Base-by-base conservation (phyloP, 2,113 vertebrate species). In the Passer montanus region DNA sequence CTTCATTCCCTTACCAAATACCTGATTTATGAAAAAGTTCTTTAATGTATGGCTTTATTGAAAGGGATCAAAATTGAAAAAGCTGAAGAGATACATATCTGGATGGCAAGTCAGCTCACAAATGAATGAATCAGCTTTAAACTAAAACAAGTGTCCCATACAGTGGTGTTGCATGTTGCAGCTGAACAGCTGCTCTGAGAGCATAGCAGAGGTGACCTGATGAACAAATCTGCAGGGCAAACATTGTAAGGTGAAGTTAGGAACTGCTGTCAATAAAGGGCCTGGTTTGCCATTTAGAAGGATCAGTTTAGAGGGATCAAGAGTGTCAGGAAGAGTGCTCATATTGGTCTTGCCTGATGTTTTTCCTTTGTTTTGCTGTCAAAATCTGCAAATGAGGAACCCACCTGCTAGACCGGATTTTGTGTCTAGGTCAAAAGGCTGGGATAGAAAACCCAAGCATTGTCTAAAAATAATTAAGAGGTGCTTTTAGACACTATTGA, bases 161-260 rank as follows among this genome's bases (percentile, higher is more conserved):
- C 3, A 46, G 49, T 1, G 1, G 7, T 59, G 10, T 26, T 5
- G 1, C 7, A 30, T 0, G 0, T 28, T 87, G 66, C 47, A 85
- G 28, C 35, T 63, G 43, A 78, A 26, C 23, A 69, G 17, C 21
- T 39, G 11, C n/a, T 70, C 22, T 6, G 30, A 30, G 30, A 60
- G 10, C 1, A 2, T 49, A 59, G 33, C 11, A 35, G 23, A 52
- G 35, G 17, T 7, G 28, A 39, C 27, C 15, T 26, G 20, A 21
- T 50, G 41, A 79, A 7, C 8, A 84, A 75, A 23, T 23, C 20
- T 70, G 15, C 31, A 35, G 28, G 33, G 13, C 37, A 66, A 66
- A 24, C 43, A 44, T 28, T 39, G 0, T 35, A 62, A 66, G 17
- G 23, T 6, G 18, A 56, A 3, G 3, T 11, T n/a, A 69, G 6